A percentile compares a stretch with the other conserved stretches of the same genome.
Conservation (phyloP, 2,888 invertebrate genomes). For the Clostera curtula region DNA sequence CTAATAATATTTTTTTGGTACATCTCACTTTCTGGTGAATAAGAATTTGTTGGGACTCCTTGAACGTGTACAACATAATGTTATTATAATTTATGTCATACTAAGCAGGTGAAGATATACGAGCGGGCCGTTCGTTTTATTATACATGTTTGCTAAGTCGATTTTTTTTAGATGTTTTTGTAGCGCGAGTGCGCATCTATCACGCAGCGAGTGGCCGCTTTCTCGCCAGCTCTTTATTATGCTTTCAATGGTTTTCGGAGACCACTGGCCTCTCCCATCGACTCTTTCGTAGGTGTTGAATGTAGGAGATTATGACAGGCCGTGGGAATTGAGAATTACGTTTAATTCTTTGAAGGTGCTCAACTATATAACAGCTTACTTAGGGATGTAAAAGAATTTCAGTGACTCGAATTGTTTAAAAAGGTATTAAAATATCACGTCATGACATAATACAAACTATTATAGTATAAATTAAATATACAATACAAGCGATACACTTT, state of each 20-base stretch:
- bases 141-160: slow-evolving; percentile 73
- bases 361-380: too few species aligned
- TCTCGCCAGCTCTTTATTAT: slow-evolving; percentile 68
- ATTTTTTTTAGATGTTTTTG: slow-evolving; percentile 71
- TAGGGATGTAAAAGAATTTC: too few species aligned
- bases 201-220: slow-evolving; percentile 70
- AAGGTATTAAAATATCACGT: too few species aligned
- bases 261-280: slow-evolving; percentile 20
- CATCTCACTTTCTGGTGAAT: slow-evolving; percentile 68
- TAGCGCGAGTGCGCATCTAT: slow-evolving; percentile 65
- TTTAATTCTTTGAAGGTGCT: too few species aligned
- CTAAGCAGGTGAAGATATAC: slow-evolving; percentile 75
- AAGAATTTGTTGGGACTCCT: slow-evolving; percentile 71
- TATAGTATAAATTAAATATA: too few species aligned
- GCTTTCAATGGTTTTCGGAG: slow-evolving; percentile 66
- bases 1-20: slow-evolving; percentile 55
- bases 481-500: too few species aligned
- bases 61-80: slow-evolving; percentile 72
- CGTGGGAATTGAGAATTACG: too few species aligned
- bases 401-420: too few species aligned
- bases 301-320: too few species aligned
- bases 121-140: slow-evolving; percentile 72
- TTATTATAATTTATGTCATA: slow-evolving; percentile 74
- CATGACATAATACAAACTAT: too few species aligned
- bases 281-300: too few species aligned